Evolutionary conservation across 1,140 invertebrate species (phyloP), one percentile per base, ranked within the genome.

Genomic region (Acromyrmex heyeri): DNA sequence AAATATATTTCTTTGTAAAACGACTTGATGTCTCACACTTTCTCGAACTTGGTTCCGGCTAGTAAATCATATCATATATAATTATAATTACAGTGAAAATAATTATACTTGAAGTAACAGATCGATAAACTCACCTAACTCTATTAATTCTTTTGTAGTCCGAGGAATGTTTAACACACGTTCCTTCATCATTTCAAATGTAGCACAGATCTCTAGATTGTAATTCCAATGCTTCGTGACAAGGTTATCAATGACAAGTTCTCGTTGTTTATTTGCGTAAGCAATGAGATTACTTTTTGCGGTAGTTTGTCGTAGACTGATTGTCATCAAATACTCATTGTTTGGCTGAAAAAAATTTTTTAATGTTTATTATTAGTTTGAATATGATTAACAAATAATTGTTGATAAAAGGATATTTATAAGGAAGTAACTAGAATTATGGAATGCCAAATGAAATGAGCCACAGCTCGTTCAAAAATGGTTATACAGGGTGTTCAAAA

Each of bases 61-160:
- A 30, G 30, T 4, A 30, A 30, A 30, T 30, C 30, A 30, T 30
- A 30, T 3, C 30, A 3, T 30, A 21, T 21, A 21, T 21, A 21
- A 21, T 21, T 30, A 30, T 30, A 30, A 30, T 30, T 30, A 30
- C 30, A 30, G 3, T 30, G 30, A 30, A 30, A 30, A 30, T 30
- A 30, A 30, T 30, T 30, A 30, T 30, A 30, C 4, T 50, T 18
- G 16, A 16, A 48, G 3, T 21, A 16, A 77, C 77, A 67, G 12
- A 82, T 77, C 2, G 61, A 65, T 55, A 69, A 53, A 57, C 75
- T 88, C 87, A 94, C 94, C 93, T 67, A 94, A 88, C 62, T 97
- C 97, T n/a, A 98, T 94, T 44, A 98, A 95, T 92, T 98, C 97
- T 88, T 96, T 96, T 0, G 97, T 97, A 38, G 96, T 97, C 86